phyloP scores from a whole-genome alignment of 2,113 vertebrate genomes.

The Hypanus sabinus region DNA sequence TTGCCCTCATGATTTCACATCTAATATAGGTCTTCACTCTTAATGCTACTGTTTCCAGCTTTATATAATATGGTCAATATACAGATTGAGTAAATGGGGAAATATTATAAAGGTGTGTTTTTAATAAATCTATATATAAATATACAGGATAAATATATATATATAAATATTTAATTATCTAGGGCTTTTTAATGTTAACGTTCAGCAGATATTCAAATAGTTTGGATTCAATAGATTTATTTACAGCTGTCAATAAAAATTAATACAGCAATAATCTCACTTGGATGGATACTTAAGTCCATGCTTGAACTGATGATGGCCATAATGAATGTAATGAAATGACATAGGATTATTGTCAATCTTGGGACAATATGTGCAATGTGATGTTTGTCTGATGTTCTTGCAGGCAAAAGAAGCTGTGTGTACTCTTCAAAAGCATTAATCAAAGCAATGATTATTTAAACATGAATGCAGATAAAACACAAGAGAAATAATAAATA shows the following conservation, averaged over 20 bases:
- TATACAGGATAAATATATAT: neutral
- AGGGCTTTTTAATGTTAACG: constrained; percentile 12
- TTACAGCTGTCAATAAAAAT: constrained; percentile 34
- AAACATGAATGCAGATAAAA: neutral
- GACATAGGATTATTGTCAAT: constrained; percentile 12
- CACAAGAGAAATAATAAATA: neutral
- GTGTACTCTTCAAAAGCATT: neutral
- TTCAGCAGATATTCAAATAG: constrained; percentile 1
- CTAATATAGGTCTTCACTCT: constrained; percentile 11
- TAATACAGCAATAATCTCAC: constrained; percentile 29
- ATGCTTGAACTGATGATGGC: neutral
- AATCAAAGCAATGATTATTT: neutral
- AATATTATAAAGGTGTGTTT: neutral
- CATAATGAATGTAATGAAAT: constrained; percentile 1
- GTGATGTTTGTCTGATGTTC: neutral
- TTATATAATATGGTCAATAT: constrained; percentile 18
- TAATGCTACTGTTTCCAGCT: neutral
- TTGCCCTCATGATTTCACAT: neutral
- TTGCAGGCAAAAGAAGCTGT: neutral
- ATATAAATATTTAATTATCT: neutral
- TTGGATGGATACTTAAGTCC: constrained; percentile 22
- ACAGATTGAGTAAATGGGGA: neutral
- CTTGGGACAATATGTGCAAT: neutral
- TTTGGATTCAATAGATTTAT: constrained; percentile 9
- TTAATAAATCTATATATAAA: neutral